phyloP scores from a whole-genome alignment of 1,140 invertebrate species.

The Doryteuthis pealeii region DNA sequence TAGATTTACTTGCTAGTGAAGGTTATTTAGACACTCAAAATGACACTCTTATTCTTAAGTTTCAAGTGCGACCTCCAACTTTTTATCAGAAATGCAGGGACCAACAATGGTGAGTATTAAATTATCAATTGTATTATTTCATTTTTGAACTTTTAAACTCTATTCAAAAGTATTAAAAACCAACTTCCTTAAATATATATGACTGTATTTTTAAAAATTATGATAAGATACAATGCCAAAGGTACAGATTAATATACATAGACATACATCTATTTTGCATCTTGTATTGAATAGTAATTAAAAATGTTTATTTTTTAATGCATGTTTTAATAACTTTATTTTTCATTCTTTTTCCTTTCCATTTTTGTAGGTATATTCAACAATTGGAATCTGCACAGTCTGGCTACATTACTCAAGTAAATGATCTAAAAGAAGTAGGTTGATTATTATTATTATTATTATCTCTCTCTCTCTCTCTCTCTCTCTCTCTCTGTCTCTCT shows the following conservation, averaged over 20 bases:
- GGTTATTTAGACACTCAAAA: constrained; percentile 70
- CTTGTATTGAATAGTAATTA: no score
- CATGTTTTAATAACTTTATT: no score
- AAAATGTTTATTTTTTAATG: no score
- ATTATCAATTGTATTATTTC: not conserved
- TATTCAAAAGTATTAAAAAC: not conserved
- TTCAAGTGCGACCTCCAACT: constrained; percentile 89
- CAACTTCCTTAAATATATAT: not conserved
- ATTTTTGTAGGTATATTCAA: constrained; percentile 73
- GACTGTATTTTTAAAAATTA: not conserved
- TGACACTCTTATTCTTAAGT: constrained; percentile 63
- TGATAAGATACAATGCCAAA: no score
- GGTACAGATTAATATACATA: no score
- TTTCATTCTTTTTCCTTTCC: no score
- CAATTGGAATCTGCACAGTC: constrained; percentile 79
- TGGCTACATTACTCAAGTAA: constrained; percentile 78
- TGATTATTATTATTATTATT: not conserved
- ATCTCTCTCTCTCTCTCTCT: no score
- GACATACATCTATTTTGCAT: no score
- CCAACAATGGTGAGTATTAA: constrained; percentile 74
- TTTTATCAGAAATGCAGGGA: constrained; percentile 91
- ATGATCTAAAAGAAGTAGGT: constrained; percentile 80
- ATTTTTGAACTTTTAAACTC: not conserved
- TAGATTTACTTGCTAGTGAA: constrained; percentile 86
- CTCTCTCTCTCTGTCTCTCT: no score